phyloP scores from a whole-genome alignment of 2,113 vertebrate species.

The Fregata magnificens region DNA sequence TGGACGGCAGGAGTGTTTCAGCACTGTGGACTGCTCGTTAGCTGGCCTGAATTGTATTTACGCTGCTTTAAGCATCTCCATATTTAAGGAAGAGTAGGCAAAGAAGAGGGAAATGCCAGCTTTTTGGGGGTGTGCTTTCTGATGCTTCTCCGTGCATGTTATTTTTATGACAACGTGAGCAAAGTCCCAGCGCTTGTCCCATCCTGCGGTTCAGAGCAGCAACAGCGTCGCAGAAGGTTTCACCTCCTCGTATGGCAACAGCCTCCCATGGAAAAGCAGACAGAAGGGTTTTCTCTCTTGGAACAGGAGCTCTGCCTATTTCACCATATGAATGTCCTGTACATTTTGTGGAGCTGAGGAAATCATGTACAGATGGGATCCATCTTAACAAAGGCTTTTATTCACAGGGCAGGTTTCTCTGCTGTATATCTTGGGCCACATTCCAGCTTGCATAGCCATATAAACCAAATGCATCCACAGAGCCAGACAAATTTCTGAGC shows the following conservation, averaged over 20 bases:
- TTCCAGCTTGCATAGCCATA: neutral
- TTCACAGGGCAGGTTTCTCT: slow-evolving; percentile 24
- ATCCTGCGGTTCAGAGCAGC: neutral
- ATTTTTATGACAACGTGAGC: neutral
- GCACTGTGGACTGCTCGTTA: slow-evolving; percentile 58
- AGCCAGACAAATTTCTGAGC: neutral
- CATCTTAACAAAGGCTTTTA: slow-evolving; percentile 31
- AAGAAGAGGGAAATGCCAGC: neutral
- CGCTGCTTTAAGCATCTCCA: slow-evolving; percentile 2
- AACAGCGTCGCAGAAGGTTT: neutral
- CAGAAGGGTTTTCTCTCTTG: slow-evolving; percentile 29
- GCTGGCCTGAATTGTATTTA: slow-evolving; percentile 23
- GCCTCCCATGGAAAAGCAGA: neutral
- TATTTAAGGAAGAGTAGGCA: slow-evolving; percentile 15
- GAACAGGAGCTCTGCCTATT: slow-evolving; percentile 22
- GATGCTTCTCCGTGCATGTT: neutral
- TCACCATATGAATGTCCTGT: slow-evolving; percentile 27
- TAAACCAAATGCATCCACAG: neutral
- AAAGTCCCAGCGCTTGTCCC: neutral
- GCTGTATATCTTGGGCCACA: neutral
- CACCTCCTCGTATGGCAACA: neutral
- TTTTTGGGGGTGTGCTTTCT: neutral
- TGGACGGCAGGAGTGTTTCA: slow-evolving; percentile 39
- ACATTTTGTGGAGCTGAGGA: slow-evolving; percentile 7
- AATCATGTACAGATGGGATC: slow-evolving; percentile 44